Evolutionary conservation across 2,113 vertebrate genomes (phyloP), one percentile per base, ranked within the genome.

Genomic region (Tetraodon nigroviridis): DNA sequence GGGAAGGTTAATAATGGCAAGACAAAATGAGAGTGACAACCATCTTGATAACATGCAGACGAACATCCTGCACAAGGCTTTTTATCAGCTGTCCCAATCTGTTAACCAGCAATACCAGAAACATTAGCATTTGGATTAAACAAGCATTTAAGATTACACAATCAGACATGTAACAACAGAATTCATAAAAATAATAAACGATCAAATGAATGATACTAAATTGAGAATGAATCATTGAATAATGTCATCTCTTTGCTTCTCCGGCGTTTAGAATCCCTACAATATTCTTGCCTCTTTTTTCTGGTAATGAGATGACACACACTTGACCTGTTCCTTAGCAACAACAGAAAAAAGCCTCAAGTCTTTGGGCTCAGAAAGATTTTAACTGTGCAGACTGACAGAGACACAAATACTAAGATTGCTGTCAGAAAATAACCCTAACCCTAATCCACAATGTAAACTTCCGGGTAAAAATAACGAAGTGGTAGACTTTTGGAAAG

Each of bases 311-410:
- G 61, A 67, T 61, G 62, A 57, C 67, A 64, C 42, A 59, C 5
- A 18, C 69, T 61, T 67, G 55, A 69, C 55, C 68, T 60, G 80
- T 85, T 84, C 69, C 84, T 77, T 76, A 83, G 83, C 83, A 88
- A 85, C 86, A n/a, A 63, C 42, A 44, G 12, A 44, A 75, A 85
- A 80, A 68, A 81, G 77, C 60, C 69, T 76, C 51, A n/a, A 50
- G 45, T 51, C 65, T 44, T 56, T 17, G 7, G 7, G 55, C 52
- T 75, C 0, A 5, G 52, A 69, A 67, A 67, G 29, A 57, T 47
- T 54, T 45, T 17, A 64, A 58, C 49, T 29, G 37, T 64, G 29
- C 17, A 46, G 21, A 18, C 55, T 58, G 46, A 51, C 27, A 52
- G 27, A 17, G 7, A 37, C 51, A 61, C 7, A 51, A 80, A 58